A percentile compares a stretch with the other conserved stretches of the same genome.
These are phyloP conservation scores for Aspiorhynchus laticeps DNA, from an alignment of 2,113 vertebrate genomes.

Conservation along the genomic window DNA sequence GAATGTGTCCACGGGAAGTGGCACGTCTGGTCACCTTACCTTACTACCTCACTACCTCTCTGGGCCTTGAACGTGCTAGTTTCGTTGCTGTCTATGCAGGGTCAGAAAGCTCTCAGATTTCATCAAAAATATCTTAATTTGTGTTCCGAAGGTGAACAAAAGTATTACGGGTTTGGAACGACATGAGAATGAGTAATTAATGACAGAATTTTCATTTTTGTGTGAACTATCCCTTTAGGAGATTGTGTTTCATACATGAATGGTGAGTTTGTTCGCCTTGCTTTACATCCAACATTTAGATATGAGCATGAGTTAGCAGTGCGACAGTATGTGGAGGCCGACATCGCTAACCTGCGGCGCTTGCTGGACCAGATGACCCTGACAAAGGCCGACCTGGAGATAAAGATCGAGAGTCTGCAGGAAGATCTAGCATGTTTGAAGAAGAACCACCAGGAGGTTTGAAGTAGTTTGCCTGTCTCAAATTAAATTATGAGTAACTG, in stretches of 20 bases:
- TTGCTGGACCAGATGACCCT: constrained; percentile 89
- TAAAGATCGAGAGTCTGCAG: constrained; percentile 85
- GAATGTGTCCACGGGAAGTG: too few relatives aligned
- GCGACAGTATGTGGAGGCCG: constrained; percentile 85
- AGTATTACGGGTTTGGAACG: too few relatives aligned
- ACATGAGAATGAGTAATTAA: too few relatives aligned
- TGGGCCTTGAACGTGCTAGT: too few relatives aligned
- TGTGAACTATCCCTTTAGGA: too few relatives aligned
- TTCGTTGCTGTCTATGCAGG: too few relatives aligned
- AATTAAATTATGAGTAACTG: neutral
- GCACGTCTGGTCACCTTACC: too few relatives aligned
- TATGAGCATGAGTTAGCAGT: constrained; percentile 85
- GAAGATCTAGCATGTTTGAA: constrained; percentile 68
- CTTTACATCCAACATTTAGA: constrained; percentile 66
- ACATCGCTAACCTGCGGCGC: constrained; percentile 85
- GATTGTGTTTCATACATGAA: neutral
- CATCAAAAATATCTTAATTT: too few relatives aligned
- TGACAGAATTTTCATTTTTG: too few relatives aligned
- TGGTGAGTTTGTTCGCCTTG: neutral
- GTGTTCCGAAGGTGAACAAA: too few relatives aligned
- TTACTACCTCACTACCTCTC: too few relatives aligned
- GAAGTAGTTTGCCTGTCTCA: neutral
- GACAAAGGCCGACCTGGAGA: constrained; percentile 86
- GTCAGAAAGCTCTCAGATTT: too few relatives aligned
- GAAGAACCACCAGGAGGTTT: constrained; percentile 91